These are phyloP conservation scores for Trachurus trachurus DNA, from an alignment of 2,797 vertebrate species.

Conservation along the genomic window DNA sequence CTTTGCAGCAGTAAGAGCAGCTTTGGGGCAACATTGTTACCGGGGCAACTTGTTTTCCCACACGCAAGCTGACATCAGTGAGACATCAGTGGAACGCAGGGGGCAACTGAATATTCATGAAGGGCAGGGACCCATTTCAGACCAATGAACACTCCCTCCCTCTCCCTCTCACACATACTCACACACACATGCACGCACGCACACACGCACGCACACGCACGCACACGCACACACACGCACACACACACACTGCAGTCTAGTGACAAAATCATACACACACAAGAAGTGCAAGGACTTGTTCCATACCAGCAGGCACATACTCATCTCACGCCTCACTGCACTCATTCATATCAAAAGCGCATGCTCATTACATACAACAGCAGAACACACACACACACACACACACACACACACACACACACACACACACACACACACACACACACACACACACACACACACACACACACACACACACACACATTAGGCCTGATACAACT, in stretches of 20 bases:
- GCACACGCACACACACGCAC: conserved; percentile 37
- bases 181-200: conserved; percentile 46
- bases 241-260: conserved; percentile 34
- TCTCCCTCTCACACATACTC: conserved; percentile 35
- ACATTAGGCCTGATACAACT: conserved; percentile 55
- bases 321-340: conserved; percentile 84
- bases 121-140: conserved; percentile 83
- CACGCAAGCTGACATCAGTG: conserved; percentile 81
- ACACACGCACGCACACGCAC: conserved; percentile 27
- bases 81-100: conserved; percentile 75
- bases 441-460: conserved; percentile 48
- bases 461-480: conserved; percentile 56
- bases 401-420: conserved; percentile 41
- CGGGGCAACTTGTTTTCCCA: conserved; percentile 79
- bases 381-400: conserved; percentile 58
- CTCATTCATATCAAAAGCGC: conserved; percentile 83
- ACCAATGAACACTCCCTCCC: conserved; percentile 72
- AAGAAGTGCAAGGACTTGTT: conserved; percentile 81
- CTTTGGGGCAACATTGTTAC: conserved; percentile 75
- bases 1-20: conserved; percentile 62
- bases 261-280: conserved; percentile 66
- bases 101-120: conserved; percentile 84
- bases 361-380: conserved; percentile 80
- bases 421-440: not conserved
- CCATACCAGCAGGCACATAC: conserved; percentile 83